Evolutionary conservation across 30 jellyfish, hydroid and myxozoan genomes (phyloP), one percentile per base, ranked within the genome.

Genomic region (Cassiopea andromeda): DNA sequence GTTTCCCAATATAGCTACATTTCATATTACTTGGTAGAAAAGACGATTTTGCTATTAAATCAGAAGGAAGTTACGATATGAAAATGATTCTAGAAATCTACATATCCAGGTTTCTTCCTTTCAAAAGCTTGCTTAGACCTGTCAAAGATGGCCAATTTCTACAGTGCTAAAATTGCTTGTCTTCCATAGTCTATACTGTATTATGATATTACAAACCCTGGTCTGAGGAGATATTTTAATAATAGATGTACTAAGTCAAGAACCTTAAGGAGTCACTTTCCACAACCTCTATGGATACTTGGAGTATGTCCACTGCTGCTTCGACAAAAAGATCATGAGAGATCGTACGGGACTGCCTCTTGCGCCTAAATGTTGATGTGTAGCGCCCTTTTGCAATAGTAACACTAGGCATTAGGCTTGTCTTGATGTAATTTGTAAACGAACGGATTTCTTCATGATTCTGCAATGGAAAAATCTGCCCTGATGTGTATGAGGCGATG

Each of bases 401-500:
- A 4, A 89, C 73, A 10, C 90, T 93, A 43, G 88, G 17, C 45
- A 38, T 48, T 48, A 93, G 78, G 47, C 97, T 89, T 64, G 75
- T 85, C 75, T 76, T 68, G 60, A 93, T 89, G 84, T 59, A 82
- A 16, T 74, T 80, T 9, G 87, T 87, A 58, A 85, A 93, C 9
- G 77, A 47, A n/a, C 45, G 12, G 78, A 89, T 47, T 47, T 83
- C 94, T 67, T 82, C 73, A 44, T 82, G 87, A 60, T 60, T 90
- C 18, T 38, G 49, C 68, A 83, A 47, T 2, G 94, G 93, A 58
- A 87, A 84, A 10, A 89, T 73, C 27, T 93, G 94, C 1, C 98
- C 98, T 17, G 98, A 88, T 77, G 98, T 87, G 90, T 85, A 82
- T 44, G 89, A 59, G 14, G 97, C 98, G 2, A 93, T 83, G 19